Percentiles rank a stretch among this genome's conserved stretches.
Evolutionary conservation across 2,888 invertebrate genomes (phyloP).

Genomic region (Agrotis exclamationis): DNA sequence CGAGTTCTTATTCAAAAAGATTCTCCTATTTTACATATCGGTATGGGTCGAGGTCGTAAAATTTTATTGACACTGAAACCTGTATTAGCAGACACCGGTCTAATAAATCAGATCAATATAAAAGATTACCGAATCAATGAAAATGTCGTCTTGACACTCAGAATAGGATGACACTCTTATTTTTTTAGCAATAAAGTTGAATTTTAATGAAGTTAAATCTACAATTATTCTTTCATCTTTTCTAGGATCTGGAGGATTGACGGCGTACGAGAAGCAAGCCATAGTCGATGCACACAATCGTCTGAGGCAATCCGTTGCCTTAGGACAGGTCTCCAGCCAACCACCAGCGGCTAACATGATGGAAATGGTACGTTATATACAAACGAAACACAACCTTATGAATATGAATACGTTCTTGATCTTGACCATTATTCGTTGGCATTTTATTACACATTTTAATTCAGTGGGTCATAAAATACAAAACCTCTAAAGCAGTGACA

Average conservation of each 20-base stretch:
- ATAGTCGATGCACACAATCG: conserved; percentile 96
- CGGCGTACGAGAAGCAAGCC: conserved; percentile 93
- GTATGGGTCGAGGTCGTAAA: conserved; percentile 85
- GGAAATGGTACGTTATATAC: conserved; percentile 93
- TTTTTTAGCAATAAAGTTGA: conserved; percentile 15
- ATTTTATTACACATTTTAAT: conserved; percentile 66
- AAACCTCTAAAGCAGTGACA: conserved; percentile 59
- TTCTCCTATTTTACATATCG: conserved; percentile 82
- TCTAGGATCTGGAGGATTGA: conserved; percentile 92
- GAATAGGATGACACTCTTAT: conserved; percentile 20
- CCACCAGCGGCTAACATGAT: conserved; percentile 96
- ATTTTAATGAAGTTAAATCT: conserved; percentile 3
- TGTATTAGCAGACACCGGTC: conserved; percentile 81
- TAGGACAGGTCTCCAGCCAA: conserved; percentile 94
- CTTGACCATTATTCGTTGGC: conserved; percentile 58
- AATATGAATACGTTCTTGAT: conserved; percentile 59
- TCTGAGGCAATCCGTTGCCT: conserved; percentile 94
- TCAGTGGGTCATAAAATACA: conserved; percentile 60
- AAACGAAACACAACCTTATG: conserved; percentile 17
- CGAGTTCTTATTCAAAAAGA: conserved; percentile 79
- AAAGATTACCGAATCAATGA: conserved; percentile 76
- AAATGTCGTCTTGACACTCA: conserved; percentile 73
- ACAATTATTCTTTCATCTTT: conserved; percentile 62
- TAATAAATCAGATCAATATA: conserved; percentile 82
- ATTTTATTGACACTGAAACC: conserved; percentile 87